Conservation (phyloP, 2,888 invertebrate species). For the Venusia cambrica region DNA sequence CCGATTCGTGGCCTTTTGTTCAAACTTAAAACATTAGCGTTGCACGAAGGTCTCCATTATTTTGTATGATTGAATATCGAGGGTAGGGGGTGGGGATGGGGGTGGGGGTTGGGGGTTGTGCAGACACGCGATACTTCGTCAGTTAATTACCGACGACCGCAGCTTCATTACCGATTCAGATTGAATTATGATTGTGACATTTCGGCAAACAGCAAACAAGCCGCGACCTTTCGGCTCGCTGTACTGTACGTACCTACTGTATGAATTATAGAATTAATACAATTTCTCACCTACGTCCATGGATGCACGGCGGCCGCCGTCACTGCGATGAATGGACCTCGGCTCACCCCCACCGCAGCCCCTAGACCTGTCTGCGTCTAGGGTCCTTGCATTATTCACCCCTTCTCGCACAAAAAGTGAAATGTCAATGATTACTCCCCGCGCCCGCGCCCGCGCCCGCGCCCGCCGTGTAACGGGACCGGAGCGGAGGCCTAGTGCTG, state of each 20-base stretch:
- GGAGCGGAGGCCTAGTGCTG: slow-evolving; percentile 19
- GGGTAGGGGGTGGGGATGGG: neutral
- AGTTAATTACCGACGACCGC: slow-evolving; percentile 9
- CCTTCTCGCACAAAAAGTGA: slow-evolving; percentile 48
- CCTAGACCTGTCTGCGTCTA: slow-evolving; percentile 43
- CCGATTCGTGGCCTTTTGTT: no score
- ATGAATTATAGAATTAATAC: slow-evolving; percentile 4
- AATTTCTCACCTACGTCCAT: slow-evolving; percentile 56
- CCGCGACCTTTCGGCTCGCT: slow-evolving; percentile 15
- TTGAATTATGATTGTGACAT: slow-evolving; percentile 15
- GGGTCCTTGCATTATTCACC: slow-evolving; percentile 46
- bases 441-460: slow-evolving; percentile 23
- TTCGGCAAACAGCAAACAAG: slow-evolving; percentile 12
- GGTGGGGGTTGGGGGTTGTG: neutral
- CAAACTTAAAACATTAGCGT: slow-evolving; percentile 1
- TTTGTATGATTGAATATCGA: neutral
- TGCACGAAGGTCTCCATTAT: slow-evolving; percentile 2
- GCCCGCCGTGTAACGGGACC: slow-evolving; percentile 44
- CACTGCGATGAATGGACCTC: slow-evolving; percentile 14
- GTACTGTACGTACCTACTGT: slow-evolving; percentile 6
- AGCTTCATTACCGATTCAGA: slow-evolving; percentile 15
- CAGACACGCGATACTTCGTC: slow-evolving; percentile 7
- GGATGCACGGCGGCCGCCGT: slow-evolving; percentile 17
- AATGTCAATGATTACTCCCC: slow-evolving; percentile 54
- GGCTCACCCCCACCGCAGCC: slow-evolving; percentile 15